phyloP scores from a whole-genome alignment of 2,888 invertebrate species.

The Margaritifera margaritifera region DNA sequence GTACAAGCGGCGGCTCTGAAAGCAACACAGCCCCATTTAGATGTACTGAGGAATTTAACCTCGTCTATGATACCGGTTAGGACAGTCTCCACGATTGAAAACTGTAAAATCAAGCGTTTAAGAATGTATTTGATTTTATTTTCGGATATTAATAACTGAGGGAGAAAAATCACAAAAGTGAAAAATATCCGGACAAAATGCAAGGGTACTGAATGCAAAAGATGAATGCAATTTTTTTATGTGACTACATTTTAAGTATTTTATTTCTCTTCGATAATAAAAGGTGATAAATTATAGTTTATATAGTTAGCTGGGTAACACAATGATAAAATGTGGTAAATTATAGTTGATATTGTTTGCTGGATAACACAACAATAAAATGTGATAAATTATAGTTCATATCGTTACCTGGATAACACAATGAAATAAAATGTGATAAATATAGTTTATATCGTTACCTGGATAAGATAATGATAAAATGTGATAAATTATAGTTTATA shows the following conservation, averaged over 20 bases:
- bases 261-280: too few species aligned
- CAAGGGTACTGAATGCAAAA: too few species aligned
- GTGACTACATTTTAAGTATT: too few species aligned
- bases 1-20: slow-evolving; percentile 57
- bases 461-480: too few species aligned
- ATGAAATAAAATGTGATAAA: not conserved
- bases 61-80: slow-evolving; percentile 65
- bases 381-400: not conserved
- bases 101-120: slow-evolving; percentile 37
- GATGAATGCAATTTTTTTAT: too few species aligned
- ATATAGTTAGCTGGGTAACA: not conserved
- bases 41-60: slow-evolving; percentile 45
- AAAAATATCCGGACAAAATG: too few species aligned
- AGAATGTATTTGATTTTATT: too few species aligned
- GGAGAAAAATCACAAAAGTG: too few species aligned
- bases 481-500: too few species aligned
- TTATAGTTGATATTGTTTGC: not conserved
- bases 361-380: not conserved
- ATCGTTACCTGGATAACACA: too few species aligned
- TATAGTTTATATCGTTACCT: not conserved
- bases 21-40: slow-evolving; percentile 38
- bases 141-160: too few species aligned
- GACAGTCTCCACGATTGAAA: slow-evolving; percentile 65
- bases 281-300: not conserved
- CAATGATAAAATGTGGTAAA: too few species aligned